Evolutionary conservation across 2,797 vertebrate species (phyloP).

Genomic region (Dallia pectoralis): DNA sequence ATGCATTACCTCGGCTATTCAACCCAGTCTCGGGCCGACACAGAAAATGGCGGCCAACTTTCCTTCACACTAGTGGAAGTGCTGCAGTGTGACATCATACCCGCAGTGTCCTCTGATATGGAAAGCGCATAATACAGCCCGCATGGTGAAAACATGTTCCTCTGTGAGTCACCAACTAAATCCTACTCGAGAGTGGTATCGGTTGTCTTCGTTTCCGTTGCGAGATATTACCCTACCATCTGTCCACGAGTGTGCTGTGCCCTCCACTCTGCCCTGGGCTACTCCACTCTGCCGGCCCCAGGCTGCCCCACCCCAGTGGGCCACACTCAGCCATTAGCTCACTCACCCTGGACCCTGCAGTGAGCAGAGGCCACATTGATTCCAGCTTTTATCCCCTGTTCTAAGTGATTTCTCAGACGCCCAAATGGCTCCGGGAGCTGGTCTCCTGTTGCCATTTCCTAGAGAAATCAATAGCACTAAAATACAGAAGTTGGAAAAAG

Average conservation of each 20-base stretch:
- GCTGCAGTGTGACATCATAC: background rate
- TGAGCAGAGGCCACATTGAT: slow-evolving; percentile 73
- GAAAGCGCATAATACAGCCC: background rate
- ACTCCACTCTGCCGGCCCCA: slow-evolving; percentile 41
- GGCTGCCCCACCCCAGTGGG: slow-evolving; percentile 61
- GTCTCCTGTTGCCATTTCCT: slow-evolving; percentile 81
- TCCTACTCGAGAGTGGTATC: background rate
- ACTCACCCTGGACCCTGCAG: slow-evolving; percentile 63
- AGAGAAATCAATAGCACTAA: slow-evolving; percentile 83
- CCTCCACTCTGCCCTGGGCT: slow-evolving; percentile 13
- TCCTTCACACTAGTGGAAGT: background rate
- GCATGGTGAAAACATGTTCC: background rate
- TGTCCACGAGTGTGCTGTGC: slow-evolving; percentile 17
- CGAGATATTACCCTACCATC: slow-evolving; percentile 33
- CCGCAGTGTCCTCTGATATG: background rate
- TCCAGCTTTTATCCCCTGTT: slow-evolving; percentile 70
- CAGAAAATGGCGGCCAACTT: background rate
- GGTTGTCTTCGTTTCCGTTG: background rate
- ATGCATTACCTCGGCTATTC: background rate
- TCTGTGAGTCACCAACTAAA: slow-evolving; percentile 9
- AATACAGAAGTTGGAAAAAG: slow-evolving; percentile 65
- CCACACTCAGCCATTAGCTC: slow-evolving; percentile 69
- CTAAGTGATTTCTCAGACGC: slow-evolving; percentile 83
- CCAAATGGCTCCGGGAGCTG: slow-evolving; percentile 83
- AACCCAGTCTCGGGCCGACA: background rate